phyloP scores from a whole-genome alignment of 2,113 vertebrate species.

The Pomatostomus ruficeps region DNA sequence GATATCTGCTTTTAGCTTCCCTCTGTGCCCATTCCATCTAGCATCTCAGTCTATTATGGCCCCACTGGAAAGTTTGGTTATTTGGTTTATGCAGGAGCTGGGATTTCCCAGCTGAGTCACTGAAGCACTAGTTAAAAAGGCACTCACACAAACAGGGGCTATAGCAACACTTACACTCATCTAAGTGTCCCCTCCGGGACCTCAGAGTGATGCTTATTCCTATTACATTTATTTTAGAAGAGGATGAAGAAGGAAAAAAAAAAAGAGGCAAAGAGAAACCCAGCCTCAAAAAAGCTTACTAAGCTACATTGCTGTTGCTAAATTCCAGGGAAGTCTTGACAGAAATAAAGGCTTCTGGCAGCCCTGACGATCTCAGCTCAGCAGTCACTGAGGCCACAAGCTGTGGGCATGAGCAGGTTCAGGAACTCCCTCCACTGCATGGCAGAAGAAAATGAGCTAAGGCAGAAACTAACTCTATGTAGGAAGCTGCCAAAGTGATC shows the following conservation, averaged over 20 bases:
- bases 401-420: neutral
- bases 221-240: neutral
- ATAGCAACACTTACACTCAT: neutral
- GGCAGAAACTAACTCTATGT: neutral
- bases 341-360: neutral
- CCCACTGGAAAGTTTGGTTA: neutral
- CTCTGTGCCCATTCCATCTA: neutral
- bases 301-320: neutral
- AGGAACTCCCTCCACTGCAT: neutral
- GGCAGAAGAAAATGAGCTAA: neutral
- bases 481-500: neutral
- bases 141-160: neutral
- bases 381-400: neutral
- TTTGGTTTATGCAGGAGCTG: constrained; percentile 12
- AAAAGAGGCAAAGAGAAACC: fast-evolving
- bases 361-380: neutral
- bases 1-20: constrained; percentile 21
- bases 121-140: neutral
- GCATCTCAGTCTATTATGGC: neutral
- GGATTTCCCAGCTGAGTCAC: constrained; percentile 34
- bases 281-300: neutral
- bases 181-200: neutral
- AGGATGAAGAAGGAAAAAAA: neutral
- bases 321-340: neutral
- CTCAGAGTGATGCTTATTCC: neutral